These are phyloP conservation scores for Paedocypris micromegethes DNA, from an alignment of 2,797 vertebrate species.

Conservation along the genomic window DNA sequence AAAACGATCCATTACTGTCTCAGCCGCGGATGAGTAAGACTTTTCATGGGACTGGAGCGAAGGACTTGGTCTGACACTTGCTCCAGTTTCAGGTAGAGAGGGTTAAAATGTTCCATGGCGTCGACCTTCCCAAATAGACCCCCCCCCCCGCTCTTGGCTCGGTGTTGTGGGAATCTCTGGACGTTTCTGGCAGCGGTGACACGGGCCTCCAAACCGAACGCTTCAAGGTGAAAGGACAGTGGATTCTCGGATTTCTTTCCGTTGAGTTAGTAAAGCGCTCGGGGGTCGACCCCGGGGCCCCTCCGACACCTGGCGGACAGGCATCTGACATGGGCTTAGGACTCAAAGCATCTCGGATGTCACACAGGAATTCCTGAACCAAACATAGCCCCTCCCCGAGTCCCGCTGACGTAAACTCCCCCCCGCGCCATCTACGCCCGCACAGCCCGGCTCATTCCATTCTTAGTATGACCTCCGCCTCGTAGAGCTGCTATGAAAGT, in stretches of 20 bases:
- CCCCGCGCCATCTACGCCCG: slow-evolving; percentile 64
- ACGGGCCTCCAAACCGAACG: slow-evolving; percentile 1
- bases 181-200: slow-evolving; percentile 2
- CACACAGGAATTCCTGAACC: slow-evolving; percentile 59
- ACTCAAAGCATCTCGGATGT: slow-evolving; percentile 72
- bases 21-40: slow-evolving; percentile 40
- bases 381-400: slow-evolving; percentile 57
- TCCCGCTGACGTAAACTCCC: slow-evolving; percentile 64
- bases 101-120: slow-evolving; percentile 3
- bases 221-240: slow-evolving; percentile 32
- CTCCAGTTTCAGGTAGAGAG: slow-evolving; percentile 58
- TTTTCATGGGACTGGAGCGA: slow-evolving; percentile 45
- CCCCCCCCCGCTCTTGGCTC: neutral
- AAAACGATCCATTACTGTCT: slow-evolving; percentile 55
- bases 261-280: slow-evolving; percentile 33
- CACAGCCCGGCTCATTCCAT: slow-evolving; percentile 62
- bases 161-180: neutral
- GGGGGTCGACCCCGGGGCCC: slow-evolving; percentile 36
- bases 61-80: slow-evolving; percentile 51
- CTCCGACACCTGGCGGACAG: slow-evolving; percentile 62
- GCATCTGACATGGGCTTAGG: slow-evolving; percentile 58
- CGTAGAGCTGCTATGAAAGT: slow-evolving; percentile 50
- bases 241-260: slow-evolving; percentile 36
- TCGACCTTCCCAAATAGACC: neutral
- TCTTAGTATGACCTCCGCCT: slow-evolving; percentile 58